Base-by-base conservation (phyloP, 2,113 vertebrate species). In the Corythaeola cristata region DNA sequence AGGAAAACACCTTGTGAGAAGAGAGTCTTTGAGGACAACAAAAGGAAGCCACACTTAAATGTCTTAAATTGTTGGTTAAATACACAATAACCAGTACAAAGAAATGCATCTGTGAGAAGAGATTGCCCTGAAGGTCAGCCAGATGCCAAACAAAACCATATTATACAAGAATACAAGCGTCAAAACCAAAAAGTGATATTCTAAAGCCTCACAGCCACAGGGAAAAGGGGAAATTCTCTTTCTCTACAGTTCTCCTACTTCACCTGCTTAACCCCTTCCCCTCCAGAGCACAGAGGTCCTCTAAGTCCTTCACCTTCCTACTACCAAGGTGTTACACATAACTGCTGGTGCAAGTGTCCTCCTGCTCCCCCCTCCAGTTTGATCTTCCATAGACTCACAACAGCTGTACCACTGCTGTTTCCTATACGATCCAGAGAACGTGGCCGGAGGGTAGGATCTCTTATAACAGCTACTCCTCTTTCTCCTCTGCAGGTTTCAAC, bases 201-300 rank as follows among this genome's bases (percentile, higher is more conserved):
- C 32, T 53, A 50, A 89, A 75, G 39, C 64, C 50, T 53, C 64
- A 71, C 5, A 67, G 16, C 4, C 47, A 24, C 18, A 33, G 18
- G 53, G n/a, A 32, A 52, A 69, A 56, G n/a, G 30, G 28, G 37
- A 67, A 76, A 32, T 15, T 2, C 12, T 18, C 19, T 10, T 60
- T 3, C 24, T 26, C 5, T 33, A 35, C 50, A 39, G 8, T 0
- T 2, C 27, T 5, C 5, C 44, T 15, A 2, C 11, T 55, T 39
- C 47, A 59, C 45, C 50, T 55, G 20, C 56, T 62, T 56, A 86
- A 53, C 20, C 27, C 35, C 53, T 37, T 64, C 15, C 32, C n/a
- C 45, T 62, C n/a, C 47, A 45, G 44, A 39, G 64, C 62, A 41
- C 56, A 67, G 64, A 58, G 33, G 11, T 33, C 8, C 41, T 63